These are phyloP conservation scores for Petrosia ficiformis DNA, from an alignment of 37 sponge, comb jelly and placozoan genomes.

Conservation along the genomic window DNA sequence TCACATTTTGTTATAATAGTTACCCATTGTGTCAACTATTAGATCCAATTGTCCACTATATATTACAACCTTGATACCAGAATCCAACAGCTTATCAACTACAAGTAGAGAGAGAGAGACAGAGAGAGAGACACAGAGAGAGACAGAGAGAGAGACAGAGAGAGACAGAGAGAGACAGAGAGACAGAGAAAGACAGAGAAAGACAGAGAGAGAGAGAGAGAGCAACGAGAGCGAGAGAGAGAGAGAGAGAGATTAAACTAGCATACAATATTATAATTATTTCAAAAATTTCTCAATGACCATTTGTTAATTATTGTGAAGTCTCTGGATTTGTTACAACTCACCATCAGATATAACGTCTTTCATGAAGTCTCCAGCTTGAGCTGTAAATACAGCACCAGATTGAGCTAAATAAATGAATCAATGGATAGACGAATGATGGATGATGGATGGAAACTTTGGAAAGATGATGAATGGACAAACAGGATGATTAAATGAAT, in stretches of 20 bases:
- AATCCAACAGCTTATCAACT: conserved; percentile 56
- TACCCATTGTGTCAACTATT: conserved; percentile 58
- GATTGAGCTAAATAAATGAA: conserved; percentile 43
- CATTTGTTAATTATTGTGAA: background rate
- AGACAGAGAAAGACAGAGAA: background rate
- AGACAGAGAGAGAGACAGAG: conserved; percentile 26
- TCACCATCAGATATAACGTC: conserved; percentile 55
- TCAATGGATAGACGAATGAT: too few species aligned
- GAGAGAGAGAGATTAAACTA: too few species aligned
- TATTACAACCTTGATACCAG: conserved; percentile 51
- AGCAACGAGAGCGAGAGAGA: too few species aligned
- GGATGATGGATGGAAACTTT: too few species aligned
- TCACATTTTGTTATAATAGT: background rate
- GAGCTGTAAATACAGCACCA: conserved; percentile 46
- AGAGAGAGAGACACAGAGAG: conserved; percentile 1
- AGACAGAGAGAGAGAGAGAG: conserved; percentile 3
- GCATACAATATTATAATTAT: too few species aligned
- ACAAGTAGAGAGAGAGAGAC: background rate
- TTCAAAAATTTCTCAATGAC: too few species aligned
- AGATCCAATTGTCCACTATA: conserved; percentile 77
- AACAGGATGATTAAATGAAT: too few species aligned
- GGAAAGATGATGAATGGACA: too few species aligned
- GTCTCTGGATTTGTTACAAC: background rate
- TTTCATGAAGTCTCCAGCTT: conserved; percentile 74
- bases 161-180: conserved; percentile 32